These are phyloP conservation scores for Nemurella pictetii DNA, from an alignment of 2,888 invertebrate species.

Conservation along the genomic window DNA sequence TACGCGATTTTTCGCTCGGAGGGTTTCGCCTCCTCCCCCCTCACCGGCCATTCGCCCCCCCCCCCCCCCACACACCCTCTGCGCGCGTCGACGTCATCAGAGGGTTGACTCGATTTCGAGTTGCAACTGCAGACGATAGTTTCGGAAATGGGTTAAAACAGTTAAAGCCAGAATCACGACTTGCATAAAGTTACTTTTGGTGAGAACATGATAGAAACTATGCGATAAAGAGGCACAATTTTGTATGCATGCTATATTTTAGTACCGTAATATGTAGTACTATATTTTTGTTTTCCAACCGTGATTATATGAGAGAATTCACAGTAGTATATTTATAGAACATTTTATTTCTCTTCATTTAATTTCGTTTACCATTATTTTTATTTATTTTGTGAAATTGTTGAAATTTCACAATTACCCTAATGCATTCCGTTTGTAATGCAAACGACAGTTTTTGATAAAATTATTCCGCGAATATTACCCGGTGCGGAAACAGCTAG, in stretches of 20 bases:
- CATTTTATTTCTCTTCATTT: neutral
- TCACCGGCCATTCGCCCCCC: no score
- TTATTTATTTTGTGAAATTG: neutral
- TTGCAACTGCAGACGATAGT: neutral
- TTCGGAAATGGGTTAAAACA: neutral
- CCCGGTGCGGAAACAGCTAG: neutral
- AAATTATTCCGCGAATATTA: neutral
- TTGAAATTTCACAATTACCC: neutral
- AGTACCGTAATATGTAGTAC: neutral
- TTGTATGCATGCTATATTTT: no score
- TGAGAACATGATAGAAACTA: neutral
- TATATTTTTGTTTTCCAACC: neutral
- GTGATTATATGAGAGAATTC: neutral
- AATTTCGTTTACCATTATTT: neutral
- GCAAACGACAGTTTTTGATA: neutral
- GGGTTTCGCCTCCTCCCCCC: neutral
- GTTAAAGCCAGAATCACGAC: neutral
- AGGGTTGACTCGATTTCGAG: neutral
- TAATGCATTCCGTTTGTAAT: neutral
- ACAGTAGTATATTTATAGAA: neutral
- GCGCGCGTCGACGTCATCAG: neutral
- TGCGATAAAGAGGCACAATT: neutral
- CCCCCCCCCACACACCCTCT: no score
- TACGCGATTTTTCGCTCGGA: slow-evolving; percentile 11
- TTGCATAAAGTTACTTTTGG: neutral